Base-by-base conservation (phyloP, 2,113 vertebrate genomes). In the Thalassoma bifasciatum region DNA sequence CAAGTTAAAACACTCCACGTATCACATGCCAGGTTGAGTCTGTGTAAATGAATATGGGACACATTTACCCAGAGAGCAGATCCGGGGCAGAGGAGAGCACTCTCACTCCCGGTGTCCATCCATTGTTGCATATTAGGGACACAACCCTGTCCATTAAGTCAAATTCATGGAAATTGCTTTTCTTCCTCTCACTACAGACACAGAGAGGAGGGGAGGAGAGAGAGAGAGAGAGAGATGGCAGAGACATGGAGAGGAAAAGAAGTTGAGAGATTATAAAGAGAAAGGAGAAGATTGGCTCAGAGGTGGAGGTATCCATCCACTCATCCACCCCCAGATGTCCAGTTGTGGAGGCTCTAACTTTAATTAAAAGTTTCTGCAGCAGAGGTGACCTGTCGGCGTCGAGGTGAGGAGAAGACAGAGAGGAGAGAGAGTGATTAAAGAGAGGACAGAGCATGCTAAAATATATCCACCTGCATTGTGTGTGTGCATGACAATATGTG, bases 101-200 rank as follows among this genome's bases (percentile, higher is more conserved):
- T 83, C 79, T 75, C 72, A 84, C 67, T 78, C 68, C 47, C 38
- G 34, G 59, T 75, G 66, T 83, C 75, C 86, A 87, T 84, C 88
- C 81, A 88, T 86, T 80, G 87, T 82, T 91, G 78, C 72, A 70
- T 91, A 91, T 90, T 87, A 88, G 86, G 88, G 87, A 92, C 86
- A 78, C 83, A 90, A 89, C 87, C 90, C 75, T 57, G 90, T 91
- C 90, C 89, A 90, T 92, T 90, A 91, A 89, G 91, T 89, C 79
- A 90, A 89, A 93, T 89, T 88, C 73, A 76, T 88, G 75, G 75
- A 89, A 89, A 91, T 91, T 76, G 87, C 86, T 85, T 73, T 76
- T 54, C 24, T 61, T 38, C n/a, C 63, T 68, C 81, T 58, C 8
- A 50, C 58, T 16, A 17, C 42, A 62, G 34, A 70, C 38, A n/a